These are phyloP conservation scores for Microchrysa polita DNA, from an alignment of 2,888 invertebrate species.

Conservation along the genomic window DNA sequence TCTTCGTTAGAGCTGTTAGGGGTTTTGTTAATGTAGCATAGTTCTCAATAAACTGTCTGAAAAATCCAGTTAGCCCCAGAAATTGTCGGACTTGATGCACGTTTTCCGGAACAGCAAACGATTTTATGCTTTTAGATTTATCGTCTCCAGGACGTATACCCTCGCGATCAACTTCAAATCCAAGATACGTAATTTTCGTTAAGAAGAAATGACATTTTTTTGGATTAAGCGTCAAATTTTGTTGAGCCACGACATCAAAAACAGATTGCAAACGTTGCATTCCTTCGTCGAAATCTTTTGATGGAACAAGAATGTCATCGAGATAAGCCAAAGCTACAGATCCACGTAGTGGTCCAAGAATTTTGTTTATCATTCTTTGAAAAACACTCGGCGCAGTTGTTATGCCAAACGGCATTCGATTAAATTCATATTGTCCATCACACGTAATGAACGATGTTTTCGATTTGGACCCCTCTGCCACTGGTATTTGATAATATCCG, in stretches of 20 bases:
- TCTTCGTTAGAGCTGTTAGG: constrained; percentile 49
- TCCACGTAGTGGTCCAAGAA: constrained; percentile 33
- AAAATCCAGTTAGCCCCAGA: constrained; percentile 24
- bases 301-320: constrained; percentile 54
- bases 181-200: constrained; percentile 52
- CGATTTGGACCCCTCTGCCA: constrained; percentile 46
- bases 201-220: constrained; percentile 51
- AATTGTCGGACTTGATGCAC: constrained; percentile 20
- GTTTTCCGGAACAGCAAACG: too few species aligned
- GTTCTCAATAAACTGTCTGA: constrained; percentile 19
- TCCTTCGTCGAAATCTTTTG: constrained; percentile 49
- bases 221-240: constrained; percentile 44
- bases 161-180: constrained; percentile 45
- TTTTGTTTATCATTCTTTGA: constrained; percentile 46
- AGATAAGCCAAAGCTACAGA: constrained; percentile 50
- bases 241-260: constrained; percentile 20
- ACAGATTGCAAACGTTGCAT: constrained; percentile 3
- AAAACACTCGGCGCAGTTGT: constrained; percentile 46
- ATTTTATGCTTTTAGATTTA: neutral
- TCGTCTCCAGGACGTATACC: neutral
- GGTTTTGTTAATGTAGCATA: too few species aligned
- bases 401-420: constrained; percentile 47
- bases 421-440: constrained; percentile 51
- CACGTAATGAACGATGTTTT: constrained; percentile 54
- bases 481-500: constrained; percentile 45